Evolutionary conservation across 2,888 invertebrate species (phyloP), one percentile per base, ranked within the genome.

Genomic region (Yponomeuta plumbellus): DNA sequence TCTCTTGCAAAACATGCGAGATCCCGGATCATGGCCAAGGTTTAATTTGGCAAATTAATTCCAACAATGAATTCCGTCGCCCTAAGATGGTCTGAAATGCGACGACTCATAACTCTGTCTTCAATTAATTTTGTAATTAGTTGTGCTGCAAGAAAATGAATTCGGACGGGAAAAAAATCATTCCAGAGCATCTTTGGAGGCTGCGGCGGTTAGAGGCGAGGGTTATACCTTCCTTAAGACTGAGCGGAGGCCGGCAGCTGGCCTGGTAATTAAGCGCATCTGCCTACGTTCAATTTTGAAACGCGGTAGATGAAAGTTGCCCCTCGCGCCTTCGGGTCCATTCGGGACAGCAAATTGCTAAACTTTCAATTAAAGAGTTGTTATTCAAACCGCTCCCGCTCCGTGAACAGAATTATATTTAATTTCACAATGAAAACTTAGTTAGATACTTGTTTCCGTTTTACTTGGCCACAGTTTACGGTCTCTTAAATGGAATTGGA

Each of bases 291-390:
- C 88, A 91, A 90, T 91, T 91, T 91, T 88, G 90, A 86, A 88
- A 80, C 86, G 84, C 83, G 81, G 84, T 81, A 83, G 90, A 86
- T 86, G 87, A 86, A 83, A 80, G 86, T 87, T 88, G 85, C 81
- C 88, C 78, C 75, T 72, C 69, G 76, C 84, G 80, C 84, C 85
- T 81, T 82, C 81, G 85, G 88, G 89, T 88, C 88, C 91, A 88
- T 88, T 89, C 84, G 80, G 80, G 83, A 84, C 85, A 86, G 88
- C 89, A 90, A 91, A 91, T 90, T 90, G 89, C 90, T 88, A 88
- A 90, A 91, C 90, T 91, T 91, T 91, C 91, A 88, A 91, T 90
- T 90, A 91, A 90, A 91, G 90, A 91, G 90, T 88, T 90, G 90
- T 88, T 91, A 89, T 86, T 89, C 86, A 86, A 88, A 88, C 90